Conservation (phyloP, 2,888 invertebrate species). For the Drosophila paranaensis region DNA sequence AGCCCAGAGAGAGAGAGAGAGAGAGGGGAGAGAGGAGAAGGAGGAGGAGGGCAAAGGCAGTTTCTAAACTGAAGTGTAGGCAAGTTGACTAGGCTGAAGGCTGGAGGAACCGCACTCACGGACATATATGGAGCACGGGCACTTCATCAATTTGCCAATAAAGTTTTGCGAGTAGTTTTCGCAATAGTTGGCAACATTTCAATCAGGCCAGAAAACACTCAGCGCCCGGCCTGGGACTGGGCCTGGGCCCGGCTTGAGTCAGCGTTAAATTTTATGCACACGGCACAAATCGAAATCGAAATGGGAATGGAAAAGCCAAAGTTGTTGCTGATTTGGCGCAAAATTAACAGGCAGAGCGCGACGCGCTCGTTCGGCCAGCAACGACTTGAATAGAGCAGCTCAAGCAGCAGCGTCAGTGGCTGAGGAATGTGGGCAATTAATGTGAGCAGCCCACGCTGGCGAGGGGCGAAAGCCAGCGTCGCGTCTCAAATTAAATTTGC, state of each 20-base stretch:
- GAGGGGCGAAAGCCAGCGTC: conserved; percentile 40
- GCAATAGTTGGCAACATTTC: conserved; percentile 81
- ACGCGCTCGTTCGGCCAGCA: conserved; percentile 1
- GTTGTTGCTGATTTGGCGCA: conserved; percentile 81
- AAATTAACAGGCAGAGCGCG: conserved; percentile 78
- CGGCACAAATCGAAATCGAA: conserved; percentile 65
- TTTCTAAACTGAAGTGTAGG: conserved; percentile 52
- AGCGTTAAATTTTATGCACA: conserved; percentile 77
- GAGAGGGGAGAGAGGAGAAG: too few species aligned
- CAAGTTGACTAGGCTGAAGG: conserved; percentile 58
- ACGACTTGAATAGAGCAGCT: conserved; percentile 28
- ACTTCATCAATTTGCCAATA: conserved; percentile 81
- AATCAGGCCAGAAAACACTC: conserved; percentile 73
- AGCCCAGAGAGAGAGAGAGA: conserved; percentile 12
- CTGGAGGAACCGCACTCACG: conserved; percentile 1
- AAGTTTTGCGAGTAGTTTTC: conserved; percentile 77
- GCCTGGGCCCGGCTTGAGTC: conserved; percentile 37
- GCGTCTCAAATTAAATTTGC: conserved; percentile 82
- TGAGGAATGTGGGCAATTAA: conserved; percentile 68
- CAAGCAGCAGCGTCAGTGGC: neutral
- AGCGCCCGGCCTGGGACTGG: neutral
- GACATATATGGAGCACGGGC: conserved; percentile 34
- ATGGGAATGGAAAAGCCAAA: conserved; percentile 55
- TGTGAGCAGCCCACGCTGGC: conserved; percentile 43
- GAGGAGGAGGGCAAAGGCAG: neutral